Conservation (phyloP, 2,888 invertebrate species). For the Minunthozetes semirufus region DNA sequence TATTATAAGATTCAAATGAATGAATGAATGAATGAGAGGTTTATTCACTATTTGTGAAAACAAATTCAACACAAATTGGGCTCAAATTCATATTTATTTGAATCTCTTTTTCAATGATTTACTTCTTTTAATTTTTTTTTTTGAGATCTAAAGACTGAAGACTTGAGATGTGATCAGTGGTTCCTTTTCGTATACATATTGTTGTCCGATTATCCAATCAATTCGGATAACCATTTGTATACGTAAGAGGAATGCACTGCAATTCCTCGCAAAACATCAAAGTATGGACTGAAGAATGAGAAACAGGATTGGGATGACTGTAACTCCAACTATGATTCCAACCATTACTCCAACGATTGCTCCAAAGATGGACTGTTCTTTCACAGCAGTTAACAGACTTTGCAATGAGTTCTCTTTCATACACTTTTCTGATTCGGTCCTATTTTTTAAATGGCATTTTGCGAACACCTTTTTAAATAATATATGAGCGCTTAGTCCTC, state of each 20-base stretch:
- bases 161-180: conserved; percentile 24
- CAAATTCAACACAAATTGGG: too few species aligned
- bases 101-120: background rate
- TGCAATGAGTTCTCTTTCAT: background rate
- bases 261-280: background rate
- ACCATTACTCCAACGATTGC: too few species aligned
- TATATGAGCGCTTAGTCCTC: conserved; percentile 6
- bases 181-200: conserved; percentile 43
- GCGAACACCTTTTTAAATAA: conserved; percentile 4
- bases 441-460: conserved; percentile 1
- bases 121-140: background rate
- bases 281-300: conserved; percentile 9
- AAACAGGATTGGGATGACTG: conserved; percentile 19
- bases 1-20: too few species aligned
- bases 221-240: conserved; percentile 37
- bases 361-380: background rate
- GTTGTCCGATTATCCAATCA: conserved; percentile 41
- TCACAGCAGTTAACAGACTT: background rate
- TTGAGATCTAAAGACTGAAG: background rate
- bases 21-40: too few species aligned
- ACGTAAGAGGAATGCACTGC: conserved; percentile 35
- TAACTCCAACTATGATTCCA: too few species aligned
- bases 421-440: conserved; percentile 19
- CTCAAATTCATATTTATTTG: too few species aligned
- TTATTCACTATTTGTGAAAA: too few species aligned